Conservation (phyloP, 1,140 invertebrate genomes). For the Oryzaephilus surinamensis region DNA sequence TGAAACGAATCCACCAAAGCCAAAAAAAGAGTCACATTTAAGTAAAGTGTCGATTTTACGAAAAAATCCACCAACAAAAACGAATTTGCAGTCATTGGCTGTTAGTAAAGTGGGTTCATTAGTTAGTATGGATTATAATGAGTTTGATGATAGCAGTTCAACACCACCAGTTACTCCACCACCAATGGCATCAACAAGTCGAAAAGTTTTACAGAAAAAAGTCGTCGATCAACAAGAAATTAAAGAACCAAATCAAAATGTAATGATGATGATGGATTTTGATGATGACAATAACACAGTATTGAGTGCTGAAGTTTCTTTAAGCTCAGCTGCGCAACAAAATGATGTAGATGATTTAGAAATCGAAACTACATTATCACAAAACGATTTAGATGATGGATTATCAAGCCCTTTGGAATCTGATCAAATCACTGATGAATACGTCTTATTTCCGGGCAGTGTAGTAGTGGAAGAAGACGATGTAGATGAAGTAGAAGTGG, state of each 20-base stretch:
- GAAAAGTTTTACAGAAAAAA: slow-evolving; percentile 16
- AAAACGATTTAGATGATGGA: slow-evolving; percentile 42
- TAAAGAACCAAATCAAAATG: slow-evolving; percentile 15
- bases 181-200: slow-evolving; percentile 25
- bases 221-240: slow-evolving; percentile 23
- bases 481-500: slow-evolving; percentile 35
- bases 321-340: slow-evolving; percentile 45
- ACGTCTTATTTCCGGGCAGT: slow-evolving; percentile 49
- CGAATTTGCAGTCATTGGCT: slow-evolving; percentile 39
- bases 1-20: slow-evolving; percentile 11
- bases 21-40: slow-evolving; percentile 41
- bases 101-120: slow-evolving; percentile 45
- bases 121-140: slow-evolving; percentile 51
- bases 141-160: slow-evolving; percentile 51
- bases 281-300: slow-evolving; percentile 49
- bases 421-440: slow-evolving; percentile 48
- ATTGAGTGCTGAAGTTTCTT: slow-evolving; percentile 46
- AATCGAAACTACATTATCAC: slow-evolving; percentile 47
- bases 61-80: slow-evolving; percentile 41
- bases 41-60: slow-evolving; percentile 47
- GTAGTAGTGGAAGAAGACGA: slow-evolving; percentile 45
- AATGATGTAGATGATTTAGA: slow-evolving; percentile 45
- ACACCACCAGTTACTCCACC: slow-evolving; percentile 47
- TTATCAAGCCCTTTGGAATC: slow-evolving; percentile 46
- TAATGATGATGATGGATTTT: slow-evolving; percentile 46